phyloP scores from a whole-genome alignment of 2,797 vertebrate species.

The Psittacula echo region DNA sequence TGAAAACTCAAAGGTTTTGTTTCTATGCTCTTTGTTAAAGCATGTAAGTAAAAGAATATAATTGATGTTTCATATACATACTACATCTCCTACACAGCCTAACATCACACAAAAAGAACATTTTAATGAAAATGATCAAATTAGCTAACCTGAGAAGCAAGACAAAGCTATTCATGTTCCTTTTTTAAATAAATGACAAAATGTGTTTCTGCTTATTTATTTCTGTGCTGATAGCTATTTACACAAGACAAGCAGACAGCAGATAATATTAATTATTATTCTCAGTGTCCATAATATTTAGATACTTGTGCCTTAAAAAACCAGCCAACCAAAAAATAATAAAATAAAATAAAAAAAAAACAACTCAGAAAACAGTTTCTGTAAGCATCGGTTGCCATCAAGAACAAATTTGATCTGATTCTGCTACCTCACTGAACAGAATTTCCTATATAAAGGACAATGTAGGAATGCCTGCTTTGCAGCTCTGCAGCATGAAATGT shows the following conservation, averaged over 20 bases:
- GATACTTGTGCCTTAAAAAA: neutral
- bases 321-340: neutral
- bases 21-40: neutral
- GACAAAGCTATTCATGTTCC: neutral
- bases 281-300: neutral
- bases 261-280: neutral
- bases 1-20: neutral
- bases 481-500: neutral
- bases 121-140: neutral
- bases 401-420: neutral
- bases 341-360: neutral
- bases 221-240: neutral
- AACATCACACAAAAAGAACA: neutral
- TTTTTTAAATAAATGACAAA: neutral
- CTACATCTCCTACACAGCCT: neutral
- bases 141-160: neutral
- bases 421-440: neutral
- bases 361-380: neutral
- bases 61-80: neutral
- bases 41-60: neutral
- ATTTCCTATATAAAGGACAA: too few species aligned
- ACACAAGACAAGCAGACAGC: neutral
- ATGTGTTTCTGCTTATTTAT: neutral
- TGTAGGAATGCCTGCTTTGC: accelerated
- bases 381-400: neutral